phyloP scores from a whole-genome alignment of 2,797 vertebrate genomes.

The Alcedo atthis region DNA sequence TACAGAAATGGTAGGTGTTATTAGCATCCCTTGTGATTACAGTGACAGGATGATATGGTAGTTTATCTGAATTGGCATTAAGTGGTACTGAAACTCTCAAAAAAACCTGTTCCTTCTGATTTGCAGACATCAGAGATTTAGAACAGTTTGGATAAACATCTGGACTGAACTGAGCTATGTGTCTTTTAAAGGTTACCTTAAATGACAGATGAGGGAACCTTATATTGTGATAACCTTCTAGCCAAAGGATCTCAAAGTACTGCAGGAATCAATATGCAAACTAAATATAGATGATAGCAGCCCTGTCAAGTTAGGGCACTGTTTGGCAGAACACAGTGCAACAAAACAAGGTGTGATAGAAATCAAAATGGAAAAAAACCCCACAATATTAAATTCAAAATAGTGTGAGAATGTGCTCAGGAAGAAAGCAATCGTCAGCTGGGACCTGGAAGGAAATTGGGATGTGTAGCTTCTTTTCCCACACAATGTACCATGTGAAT shows the following conservation, averaged over 20 bases:
- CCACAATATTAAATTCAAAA: conserved; percentile 5
- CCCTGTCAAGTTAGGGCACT: not conserved
- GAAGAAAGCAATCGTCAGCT: not conserved
- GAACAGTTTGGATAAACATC: conserved; percentile 30
- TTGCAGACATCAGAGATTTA: conserved; percentile 26
- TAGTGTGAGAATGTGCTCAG: not conserved
- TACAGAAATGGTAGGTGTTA: conserved; percentile 7
- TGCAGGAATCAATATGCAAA: conserved; percentile 46
- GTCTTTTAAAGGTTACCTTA: conserved; percentile 32
- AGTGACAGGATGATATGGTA: conserved; percentile 35
- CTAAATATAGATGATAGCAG: conserved; percentile 8
- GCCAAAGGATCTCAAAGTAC: conserved; percentile 21
- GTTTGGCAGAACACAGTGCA: not conserved
- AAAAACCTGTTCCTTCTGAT: not conserved
- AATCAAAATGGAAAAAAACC: conserved; percentile 1
- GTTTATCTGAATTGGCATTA: conserved; percentile 46
- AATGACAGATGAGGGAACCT: conserved; percentile 23
- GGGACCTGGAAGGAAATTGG: not conserved
- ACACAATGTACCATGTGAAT: not conserved
- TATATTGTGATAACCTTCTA: conserved; percentile 23
- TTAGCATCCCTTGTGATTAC: conserved; percentile 44
- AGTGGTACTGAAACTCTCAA: conserved; percentile 25
- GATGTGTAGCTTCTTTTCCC: conserved; percentile 7
- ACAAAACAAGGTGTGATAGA: not conserved
- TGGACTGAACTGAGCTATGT: not conserved